These are phyloP conservation scores for Cepphus grylle DNA, from an alignment of 2,113 vertebrate species.

Conservation along the genomic window DNA sequence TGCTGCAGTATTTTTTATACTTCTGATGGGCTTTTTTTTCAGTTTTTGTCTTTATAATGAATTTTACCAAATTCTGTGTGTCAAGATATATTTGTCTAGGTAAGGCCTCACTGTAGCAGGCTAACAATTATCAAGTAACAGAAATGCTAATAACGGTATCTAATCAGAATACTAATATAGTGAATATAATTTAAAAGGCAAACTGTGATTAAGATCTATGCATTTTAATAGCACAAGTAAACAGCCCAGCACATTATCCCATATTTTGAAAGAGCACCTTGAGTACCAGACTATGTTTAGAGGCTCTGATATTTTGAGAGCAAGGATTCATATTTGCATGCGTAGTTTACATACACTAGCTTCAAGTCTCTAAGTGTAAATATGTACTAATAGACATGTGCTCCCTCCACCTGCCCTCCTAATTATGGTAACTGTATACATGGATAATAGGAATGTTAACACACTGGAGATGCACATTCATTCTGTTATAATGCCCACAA, in stretches of 20 bases:
- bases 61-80: background rate
- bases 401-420: background rate
- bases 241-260: background rate
- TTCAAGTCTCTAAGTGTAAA: background rate
- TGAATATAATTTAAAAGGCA: background rate
- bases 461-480: background rate
- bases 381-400: background rate
- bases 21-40: background rate
- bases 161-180: background rate
- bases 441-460: background rate
- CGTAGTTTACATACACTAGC: background rate
- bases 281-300: background rate
- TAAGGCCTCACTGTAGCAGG: background rate
- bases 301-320: background rate
- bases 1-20: background rate
- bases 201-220: background rate
- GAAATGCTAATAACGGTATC: background rate
- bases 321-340: background rate
- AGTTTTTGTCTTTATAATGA: background rate
- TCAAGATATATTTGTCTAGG: background rate
- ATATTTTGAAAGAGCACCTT: background rate
- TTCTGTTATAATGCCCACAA: background rate
- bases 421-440: background rate
- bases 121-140: background rate
- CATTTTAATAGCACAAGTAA: background rate